Evolutionary conservation across 1,140 invertebrate species (phyloP), one percentile per base, ranked within the genome.

Genomic region (Sinella curviseta): DNA sequence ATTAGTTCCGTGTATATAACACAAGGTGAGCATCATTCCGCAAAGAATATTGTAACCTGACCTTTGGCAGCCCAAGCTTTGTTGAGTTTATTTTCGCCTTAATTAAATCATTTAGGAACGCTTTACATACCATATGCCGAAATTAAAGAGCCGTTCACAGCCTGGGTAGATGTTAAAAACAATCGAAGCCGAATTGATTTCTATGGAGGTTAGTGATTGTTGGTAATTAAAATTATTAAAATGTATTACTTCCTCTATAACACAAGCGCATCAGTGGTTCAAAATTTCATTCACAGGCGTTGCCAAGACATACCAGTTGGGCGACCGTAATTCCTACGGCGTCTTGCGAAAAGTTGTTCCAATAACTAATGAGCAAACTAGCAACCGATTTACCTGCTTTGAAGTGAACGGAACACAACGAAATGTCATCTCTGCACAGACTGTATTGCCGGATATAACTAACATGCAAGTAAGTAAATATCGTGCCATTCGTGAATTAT

Each of bases 91-190:
- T 48, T 12, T 8, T 48, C 8, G 20, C 39, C 8, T 60, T 14
- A 14, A n/a, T 60, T 60, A 26, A 4, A 17, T 60, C 24, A n/a
- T n/a, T 12, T n/a, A 85, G 94, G 94, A 55, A 89, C 92, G 12
- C 86, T 95, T 39, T 91, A 90, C 82, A 94, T 98, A 80, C 97
- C 97, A 0, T 99, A 97, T 90, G 96, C 96, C 16, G 96, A 98
- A 88, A 92, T 98, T 77, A 84, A 86, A 17, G 94, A 95, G 86
- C 95, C 96, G 2, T 97, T 98, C 86, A 92, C 91, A 85, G 95
- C 94, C n/a, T 98, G 93, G 91, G 97, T 89, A 83, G 95, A 98
- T 88, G 89, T 87, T 2, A 88, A 89, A 17, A 90, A 90, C 80
- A 91, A 91, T 77, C 89, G 89, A 70, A 97, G 95, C 74, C 90